Evolutionary conservation across 2,888 invertebrate genomes (phyloP), one percentile per base, ranked within the genome.

Genomic region (Aporophyla nigra): DNA sequence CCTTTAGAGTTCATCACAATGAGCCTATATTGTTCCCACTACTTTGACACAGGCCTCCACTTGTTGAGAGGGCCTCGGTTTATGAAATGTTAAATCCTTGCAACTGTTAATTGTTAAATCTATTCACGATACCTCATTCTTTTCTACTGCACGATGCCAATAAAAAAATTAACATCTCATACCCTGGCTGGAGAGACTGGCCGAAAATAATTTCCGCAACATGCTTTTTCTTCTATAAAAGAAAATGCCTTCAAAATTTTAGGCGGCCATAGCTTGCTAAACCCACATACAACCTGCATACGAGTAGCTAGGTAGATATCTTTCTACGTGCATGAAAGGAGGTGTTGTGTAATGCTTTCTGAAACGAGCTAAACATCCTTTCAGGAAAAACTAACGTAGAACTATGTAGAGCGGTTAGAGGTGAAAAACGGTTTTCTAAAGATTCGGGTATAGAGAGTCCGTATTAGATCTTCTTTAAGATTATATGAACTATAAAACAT

Each of bases 291-390:
- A 21, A 59, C 61, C 24, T 65, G 65, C 73, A 78, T 78, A 49
- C 16, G 24, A 62, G n/a, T 21, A 58, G 21, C 2, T 71, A 53
- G 19, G 40, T 81, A 75, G 40, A 16, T 61, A 66, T 59, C 71
- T 69, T 73, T 68, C 59, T 54, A 43, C 19, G 12, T 61, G 53
- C 61, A 80, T 83, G 63, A 86, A 80, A 75, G 53, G 84, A 71
- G 72, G 27, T 73, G 69, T 74, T 62, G 49, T 63, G 54, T 83
- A 86, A 83, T 74, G 74, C 33, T 83, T 84, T 74, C 40, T 70
- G 70, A 84, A 84, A 76, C 75, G 43, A 84, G 65, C 71, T 71
- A 66, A 70, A 65, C 66, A 69, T 80, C 70, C 70, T 73, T 84
- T 80, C 72, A 80, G 49, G 54, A 80, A 80, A 79, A 84, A 71